Percentiles rank a stretch among this genome's conserved stretches.
These are phyloP conservation scores for Ursus arctos DNA, from an alignment of 2,113 vertebrate species.

Conservation along the genomic window DNA sequence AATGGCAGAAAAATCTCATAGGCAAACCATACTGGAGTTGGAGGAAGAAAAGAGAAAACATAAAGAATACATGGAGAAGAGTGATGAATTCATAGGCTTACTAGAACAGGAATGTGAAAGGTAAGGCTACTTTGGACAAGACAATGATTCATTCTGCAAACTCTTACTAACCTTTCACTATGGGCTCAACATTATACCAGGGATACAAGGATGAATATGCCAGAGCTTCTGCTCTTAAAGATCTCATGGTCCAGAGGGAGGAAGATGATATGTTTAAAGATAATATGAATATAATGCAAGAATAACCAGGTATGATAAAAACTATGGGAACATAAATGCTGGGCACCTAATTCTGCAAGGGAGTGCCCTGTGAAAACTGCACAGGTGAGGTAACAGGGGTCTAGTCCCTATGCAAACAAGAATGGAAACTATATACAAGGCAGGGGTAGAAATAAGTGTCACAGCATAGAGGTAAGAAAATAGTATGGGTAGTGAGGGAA, in stretches of 20 bases:
- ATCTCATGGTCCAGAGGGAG: not conserved
- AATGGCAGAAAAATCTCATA: constrained; percentile 91
- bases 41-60: constrained; percentile 93
- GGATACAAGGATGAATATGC: not conserved
- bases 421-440: not conserved
- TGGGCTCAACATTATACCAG: not conserved
- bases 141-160: constrained; percentile 3
- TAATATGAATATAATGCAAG: not conserved
- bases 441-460: not conserved
- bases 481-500: not conserved
- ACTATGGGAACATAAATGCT: not conserved
- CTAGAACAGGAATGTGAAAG: constrained; percentile 95
- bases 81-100: constrained; percentile 90
- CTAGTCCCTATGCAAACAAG: not conserved
- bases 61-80: constrained; percentile 90
- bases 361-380: not conserved
- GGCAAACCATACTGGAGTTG: constrained; percentile 88
- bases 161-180: not conserved
- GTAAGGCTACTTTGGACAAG: constrained; percentile 86
- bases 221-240: constrained; percentile 27
- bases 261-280: not conserved
- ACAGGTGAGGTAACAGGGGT: not conserved
- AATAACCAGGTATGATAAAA: not conserved
- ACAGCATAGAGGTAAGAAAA: not conserved
- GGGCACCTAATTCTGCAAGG: not conserved